Evolutionary conservation across 2,888 invertebrate genomes (phyloP).

Genomic region (Malthinus seriepunctatus): DNA sequence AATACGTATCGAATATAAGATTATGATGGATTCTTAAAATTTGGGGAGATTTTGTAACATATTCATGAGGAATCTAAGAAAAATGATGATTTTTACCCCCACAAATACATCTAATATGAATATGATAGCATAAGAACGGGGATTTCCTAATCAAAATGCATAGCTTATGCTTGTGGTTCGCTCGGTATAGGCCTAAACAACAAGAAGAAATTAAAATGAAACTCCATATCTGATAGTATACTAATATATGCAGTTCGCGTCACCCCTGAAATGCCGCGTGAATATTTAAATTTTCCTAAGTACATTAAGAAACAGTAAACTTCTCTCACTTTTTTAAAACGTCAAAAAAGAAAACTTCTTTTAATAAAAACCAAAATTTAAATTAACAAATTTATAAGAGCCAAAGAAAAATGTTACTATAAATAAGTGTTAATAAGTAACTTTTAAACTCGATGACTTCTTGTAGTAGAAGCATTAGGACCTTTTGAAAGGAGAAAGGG

Average conservation of each 20-base stretch:
- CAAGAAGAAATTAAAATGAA: conserved; percentile 43
- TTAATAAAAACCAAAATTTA: background rate
- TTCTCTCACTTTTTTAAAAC: background rate
- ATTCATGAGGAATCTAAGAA: conserved; percentile 29
- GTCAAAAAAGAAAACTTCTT: conserved; percentile 9
- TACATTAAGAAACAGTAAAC: conserved; percentile 16
- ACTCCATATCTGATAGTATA: conserved; percentile 30
- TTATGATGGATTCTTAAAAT: conserved; percentile 14
- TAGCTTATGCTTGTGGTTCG: conserved; percentile 47
- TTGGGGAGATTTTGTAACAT: conserved; percentile 24
- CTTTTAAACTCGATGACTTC: conserved; percentile 52
- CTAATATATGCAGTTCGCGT: conserved; percentile 31
- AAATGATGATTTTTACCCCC: conserved; percentile 50
- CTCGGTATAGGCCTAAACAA: conserved; percentile 47
- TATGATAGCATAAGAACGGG: conserved; percentile 51
- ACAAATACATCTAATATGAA: conserved; percentile 51
- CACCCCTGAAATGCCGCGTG: conserved; percentile 27
- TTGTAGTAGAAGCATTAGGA: conserved; percentile 45
- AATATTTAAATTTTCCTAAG: conserved; percentile 31
- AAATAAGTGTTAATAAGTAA: conserved; percentile 15
- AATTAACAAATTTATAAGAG: too few relatives aligned
- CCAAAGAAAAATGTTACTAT: too few relatives aligned
- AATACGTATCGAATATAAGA: background rate
- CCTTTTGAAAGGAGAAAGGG: conserved; percentile 32
- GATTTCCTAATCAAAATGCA: conserved; percentile 54